A percentile compares a stretch with the other conserved stretches of the same genome.
phyloP scores from a whole-genome alignment of 2,113 vertebrate species.

The Gopherus flavomarginatus region DNA sequence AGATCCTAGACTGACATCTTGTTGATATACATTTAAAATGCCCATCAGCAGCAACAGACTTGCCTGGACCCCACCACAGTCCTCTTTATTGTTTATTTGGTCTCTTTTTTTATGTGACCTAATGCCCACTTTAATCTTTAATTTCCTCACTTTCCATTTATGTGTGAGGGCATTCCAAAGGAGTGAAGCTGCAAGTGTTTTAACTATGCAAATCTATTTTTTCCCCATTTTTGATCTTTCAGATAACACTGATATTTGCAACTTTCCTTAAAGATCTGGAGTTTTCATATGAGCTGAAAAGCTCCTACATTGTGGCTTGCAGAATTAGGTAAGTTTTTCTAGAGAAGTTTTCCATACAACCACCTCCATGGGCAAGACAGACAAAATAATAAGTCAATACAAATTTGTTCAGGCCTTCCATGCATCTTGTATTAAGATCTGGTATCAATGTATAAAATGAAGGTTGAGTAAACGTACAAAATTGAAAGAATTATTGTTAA shows the following conservation, averaged over 20 bases:
- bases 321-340: not conserved
- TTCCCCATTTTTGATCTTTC: not conserved
- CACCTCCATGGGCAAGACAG: not conserved
- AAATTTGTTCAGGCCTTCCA: constrained; percentile 6
- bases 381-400: fast-evolving
- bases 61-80: not conserved
- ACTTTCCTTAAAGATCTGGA: not conserved
- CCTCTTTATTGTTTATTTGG: fast-evolving
- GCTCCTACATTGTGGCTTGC: fast-evolving
- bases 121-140: not conserved
- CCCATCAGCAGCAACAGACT: constrained; percentile 47
- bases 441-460: not conserved
- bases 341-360: not conserved
- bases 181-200: not conserved
- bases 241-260: not conserved
- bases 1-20: constrained; percentile 47
- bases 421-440: not conserved
- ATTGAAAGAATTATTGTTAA: constrained; percentile 55
- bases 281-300: fast-evolving
- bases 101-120: fast-evolving
- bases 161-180: not conserved
- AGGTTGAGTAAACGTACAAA: not conserved
- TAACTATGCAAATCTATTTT: not conserved
- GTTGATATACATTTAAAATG: constrained; percentile 55
- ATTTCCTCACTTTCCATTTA: not conserved